phyloP scores from a whole-genome alignment of 2,888 invertebrate genomes.

The Prionchulus punctatus region DNA sequence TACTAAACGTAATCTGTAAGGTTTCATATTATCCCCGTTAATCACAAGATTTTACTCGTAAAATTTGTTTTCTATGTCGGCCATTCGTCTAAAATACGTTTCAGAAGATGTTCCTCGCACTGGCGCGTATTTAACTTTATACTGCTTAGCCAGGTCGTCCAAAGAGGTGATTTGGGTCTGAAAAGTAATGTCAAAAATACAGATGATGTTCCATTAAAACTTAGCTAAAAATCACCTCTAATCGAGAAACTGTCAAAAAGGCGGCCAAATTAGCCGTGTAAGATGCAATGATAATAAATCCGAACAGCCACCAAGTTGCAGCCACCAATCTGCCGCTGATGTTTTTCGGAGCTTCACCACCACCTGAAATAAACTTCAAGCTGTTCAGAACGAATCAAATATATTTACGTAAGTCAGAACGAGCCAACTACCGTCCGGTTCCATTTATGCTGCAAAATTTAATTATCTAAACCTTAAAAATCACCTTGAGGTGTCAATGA shows the following conservation, averaged over 20 bases:
- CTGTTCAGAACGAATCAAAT: too few relatives aligned
- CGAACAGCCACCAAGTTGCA: constrained; percentile 97
- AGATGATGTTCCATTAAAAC: too few relatives aligned
- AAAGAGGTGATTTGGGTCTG: constrained; percentile 38
- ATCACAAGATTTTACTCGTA: constrained; percentile 67
- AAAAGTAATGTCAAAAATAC: too few relatives aligned
- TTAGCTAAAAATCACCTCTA: too few relatives aligned
- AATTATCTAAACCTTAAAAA: too few relatives aligned
- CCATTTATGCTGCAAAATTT: too few relatives aligned
- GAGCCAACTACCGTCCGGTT: too few relatives aligned
- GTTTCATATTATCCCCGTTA: too few relatives aligned
- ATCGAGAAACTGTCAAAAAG: constrained; percentile 58
- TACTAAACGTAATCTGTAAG: constrained; percentile 67
- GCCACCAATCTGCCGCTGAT: constrained; percentile 82
- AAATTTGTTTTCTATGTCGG: constrained; percentile 77
- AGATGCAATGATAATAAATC: constrained; percentile 94
- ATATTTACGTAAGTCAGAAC: too few relatives aligned
- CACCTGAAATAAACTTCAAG: too few relatives aligned
- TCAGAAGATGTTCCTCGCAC: constrained; percentile 68
- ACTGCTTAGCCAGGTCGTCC: constrained; percentile 84
- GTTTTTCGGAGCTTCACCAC: constrained; percentile 91
- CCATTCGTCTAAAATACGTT: constrained; percentile 89
- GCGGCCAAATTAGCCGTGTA: constrained; percentile 96
- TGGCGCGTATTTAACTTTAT: constrained; percentile 88
- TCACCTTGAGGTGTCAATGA: constrained; percentile 71